phyloP scores from a whole-genome alignment of 2,888 invertebrate genomes.

The Kuschelorhynchus macadamiae region DNA sequence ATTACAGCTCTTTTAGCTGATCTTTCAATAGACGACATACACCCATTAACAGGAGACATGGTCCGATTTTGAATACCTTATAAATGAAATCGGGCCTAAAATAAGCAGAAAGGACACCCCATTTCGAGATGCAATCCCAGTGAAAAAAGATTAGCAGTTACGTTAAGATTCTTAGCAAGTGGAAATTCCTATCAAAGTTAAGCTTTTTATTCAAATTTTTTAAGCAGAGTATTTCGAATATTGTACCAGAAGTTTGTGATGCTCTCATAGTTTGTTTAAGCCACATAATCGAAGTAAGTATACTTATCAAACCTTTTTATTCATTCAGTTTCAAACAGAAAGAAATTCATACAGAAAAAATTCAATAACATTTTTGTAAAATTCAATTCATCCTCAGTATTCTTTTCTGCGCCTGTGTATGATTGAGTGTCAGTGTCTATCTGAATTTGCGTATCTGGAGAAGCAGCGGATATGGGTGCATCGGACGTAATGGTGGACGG shows the following conservation, averaged over 20 bases:
- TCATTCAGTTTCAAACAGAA: not conserved
- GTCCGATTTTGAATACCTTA: conserved; percentile 43
- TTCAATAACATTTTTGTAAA: conserved; percentile 3
- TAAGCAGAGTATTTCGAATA: conserved; percentile 40
- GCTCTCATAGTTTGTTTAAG: conserved; percentile 42
- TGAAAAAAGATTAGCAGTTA: conserved; percentile 28
- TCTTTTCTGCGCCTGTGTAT: conserved; percentile 16
- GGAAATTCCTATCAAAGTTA: conserved; percentile 36
- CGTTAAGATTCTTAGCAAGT: conserved; percentile 31
- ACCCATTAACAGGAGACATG: conserved; percentile 39
- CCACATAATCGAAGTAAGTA: conserved; percentile 39
- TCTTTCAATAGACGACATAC: conserved; percentile 36
- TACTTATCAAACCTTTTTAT: not conserved
- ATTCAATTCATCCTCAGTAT: conserved; percentile 10
- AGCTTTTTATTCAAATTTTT: conserved; percentile 36
- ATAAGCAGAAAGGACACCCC: conserved; percentile 33
- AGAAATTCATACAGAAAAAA: conserved; percentile 11
- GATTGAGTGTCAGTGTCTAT: conserved; percentile 20
- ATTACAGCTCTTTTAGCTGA: conserved; percentile 36
- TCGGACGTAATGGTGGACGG: conserved; percentile 19
- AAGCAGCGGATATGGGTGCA: conserved; percentile 15
- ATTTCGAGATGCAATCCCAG: conserved; percentile 44
- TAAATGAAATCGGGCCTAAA: conserved; percentile 42
- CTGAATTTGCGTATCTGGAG: conserved; percentile 25
- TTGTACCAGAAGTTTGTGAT: conserved; percentile 43